Evolutionary conservation across 2,113 vertebrate genomes (phyloP).

Genomic region (Callithrix jacchus): DNA sequence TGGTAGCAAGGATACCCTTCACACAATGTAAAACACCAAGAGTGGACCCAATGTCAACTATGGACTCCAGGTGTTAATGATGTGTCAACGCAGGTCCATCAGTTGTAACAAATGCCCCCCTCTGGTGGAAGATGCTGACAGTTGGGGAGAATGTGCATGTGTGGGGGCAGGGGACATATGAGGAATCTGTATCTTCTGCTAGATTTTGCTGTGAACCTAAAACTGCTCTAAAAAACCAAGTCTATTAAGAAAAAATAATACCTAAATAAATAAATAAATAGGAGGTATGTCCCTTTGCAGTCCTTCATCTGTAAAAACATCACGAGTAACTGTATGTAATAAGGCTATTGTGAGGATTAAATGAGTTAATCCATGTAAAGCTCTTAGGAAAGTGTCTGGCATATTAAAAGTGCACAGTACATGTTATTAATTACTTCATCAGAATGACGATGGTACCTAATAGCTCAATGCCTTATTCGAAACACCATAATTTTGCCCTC

Average conservation of each 20-base stretch:
- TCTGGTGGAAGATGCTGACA: not conserved
- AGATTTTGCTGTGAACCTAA: not conserved
- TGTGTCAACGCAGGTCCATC: not conserved
- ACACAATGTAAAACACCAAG: not conserved
- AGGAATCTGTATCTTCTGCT: not conserved
- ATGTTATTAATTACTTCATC: not conserved
- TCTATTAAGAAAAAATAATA: not conserved
- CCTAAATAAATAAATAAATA: not conserved
- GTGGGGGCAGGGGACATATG: not conserved
- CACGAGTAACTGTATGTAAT: not conserved
- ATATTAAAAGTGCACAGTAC: not conserved
- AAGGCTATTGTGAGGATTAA: not conserved
- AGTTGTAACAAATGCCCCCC: not conserved
- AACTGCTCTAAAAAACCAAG: not conserved
- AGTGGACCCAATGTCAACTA: not conserved
- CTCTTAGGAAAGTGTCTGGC: not conserved
- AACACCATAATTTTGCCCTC: slow-evolving; percentile 35
- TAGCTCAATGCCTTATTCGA: not conserved
- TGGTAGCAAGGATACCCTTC: too few relatives aligned
- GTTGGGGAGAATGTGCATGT: not conserved
- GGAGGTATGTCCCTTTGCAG: not conserved
- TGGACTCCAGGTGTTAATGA: not conserved
- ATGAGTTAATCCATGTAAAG: not conserved
- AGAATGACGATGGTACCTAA: not conserved
- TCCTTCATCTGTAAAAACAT: not conserved